phyloP scores from a whole-genome alignment of 2,113 vertebrate genomes.

The Mastomys coucha region DNA sequence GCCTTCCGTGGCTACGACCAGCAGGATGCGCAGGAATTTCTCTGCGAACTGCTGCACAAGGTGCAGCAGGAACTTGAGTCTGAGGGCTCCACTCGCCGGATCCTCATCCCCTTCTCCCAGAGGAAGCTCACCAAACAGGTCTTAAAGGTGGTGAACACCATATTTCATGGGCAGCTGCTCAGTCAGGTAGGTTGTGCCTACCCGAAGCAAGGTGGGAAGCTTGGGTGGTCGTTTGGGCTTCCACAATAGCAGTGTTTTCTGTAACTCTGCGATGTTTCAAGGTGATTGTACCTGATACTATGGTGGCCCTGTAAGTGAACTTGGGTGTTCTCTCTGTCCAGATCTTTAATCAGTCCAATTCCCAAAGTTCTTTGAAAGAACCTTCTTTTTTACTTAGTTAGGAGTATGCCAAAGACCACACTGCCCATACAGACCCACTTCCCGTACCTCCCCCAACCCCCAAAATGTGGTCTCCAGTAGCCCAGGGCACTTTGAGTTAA shows the following conservation, averaged over 20 bases:
- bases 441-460: not conserved
- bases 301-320: not conserved
- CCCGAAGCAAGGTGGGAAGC: not conserved
- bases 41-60: constrained; percentile 98
- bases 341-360: not conserved
- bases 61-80: constrained; percentile 99
- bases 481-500: not conserved
- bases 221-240: not conserved
- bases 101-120: constrained; percentile 98
- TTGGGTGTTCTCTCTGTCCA: not conserved
- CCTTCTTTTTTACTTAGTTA: not conserved
- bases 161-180: constrained; percentile 99
- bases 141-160: constrained; percentile 99
- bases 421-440: not conserved
- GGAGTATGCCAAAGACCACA: not conserved
- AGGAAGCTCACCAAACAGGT: constrained; percentile 99
- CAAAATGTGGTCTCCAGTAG: not conserved
- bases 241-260: not conserved
- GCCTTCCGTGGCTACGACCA: constrained; percentile 98
- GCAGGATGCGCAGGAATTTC: constrained; percentile 99
- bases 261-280: not conserved
- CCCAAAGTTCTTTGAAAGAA: constrained; percentile 7
- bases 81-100: constrained; percentile 93
- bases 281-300: not conserved
- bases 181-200: constrained; percentile 92